phyloP scores from a whole-genome alignment of 2,113 vertebrate species.

The Melanostigma gelatinosum region DNA sequence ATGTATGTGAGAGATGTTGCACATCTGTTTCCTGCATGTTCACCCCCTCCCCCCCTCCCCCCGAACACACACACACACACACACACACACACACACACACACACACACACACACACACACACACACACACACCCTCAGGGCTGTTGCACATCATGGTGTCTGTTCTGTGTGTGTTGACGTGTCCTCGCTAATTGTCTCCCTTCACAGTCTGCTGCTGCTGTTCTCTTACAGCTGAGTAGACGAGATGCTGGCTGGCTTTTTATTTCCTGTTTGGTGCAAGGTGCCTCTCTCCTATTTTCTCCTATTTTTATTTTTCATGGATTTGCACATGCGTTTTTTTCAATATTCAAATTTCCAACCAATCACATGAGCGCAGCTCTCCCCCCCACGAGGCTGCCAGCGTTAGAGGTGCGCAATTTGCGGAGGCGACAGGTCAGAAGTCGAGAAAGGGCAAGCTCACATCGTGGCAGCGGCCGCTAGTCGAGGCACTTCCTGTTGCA shows the following conservation, averaged over 20 bases:
- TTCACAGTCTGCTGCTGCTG: constrained; percentile 51
- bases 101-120: too few relatives aligned
- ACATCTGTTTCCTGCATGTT: constrained; percentile 57
- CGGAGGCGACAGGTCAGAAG: too few relatives aligned
- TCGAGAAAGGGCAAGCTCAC: too few relatives aligned
- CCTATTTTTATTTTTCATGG: too few relatives aligned
- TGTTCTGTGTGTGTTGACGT: constrained; percentile 57
- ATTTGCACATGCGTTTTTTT: too few relatives aligned
- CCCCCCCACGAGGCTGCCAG: too few relatives aligned
- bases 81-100: constrained; percentile 31
- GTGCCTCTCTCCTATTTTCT: background rate
- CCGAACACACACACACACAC: constrained; percentile 28
- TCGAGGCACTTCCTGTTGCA: too few relatives aligned
- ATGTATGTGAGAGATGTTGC: constrained; percentile 51
- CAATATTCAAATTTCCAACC: too few relatives aligned
- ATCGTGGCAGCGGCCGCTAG: too few relatives aligned
- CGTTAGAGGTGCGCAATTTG: too few relatives aligned
- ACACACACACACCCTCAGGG: constrained; percentile 23
- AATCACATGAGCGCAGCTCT: too few relatives aligned
- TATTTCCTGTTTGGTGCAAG: background rate
- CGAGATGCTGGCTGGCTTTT: too few relatives aligned
- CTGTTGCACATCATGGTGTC: constrained; percentile 52
- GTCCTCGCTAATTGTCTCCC: constrained; percentile 63
- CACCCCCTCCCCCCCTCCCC: background rate
- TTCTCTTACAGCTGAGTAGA: constrained; percentile 45